Base-by-base conservation (phyloP, 2,797 vertebrate species). In the Synaphobranchus kaupii region DNA sequence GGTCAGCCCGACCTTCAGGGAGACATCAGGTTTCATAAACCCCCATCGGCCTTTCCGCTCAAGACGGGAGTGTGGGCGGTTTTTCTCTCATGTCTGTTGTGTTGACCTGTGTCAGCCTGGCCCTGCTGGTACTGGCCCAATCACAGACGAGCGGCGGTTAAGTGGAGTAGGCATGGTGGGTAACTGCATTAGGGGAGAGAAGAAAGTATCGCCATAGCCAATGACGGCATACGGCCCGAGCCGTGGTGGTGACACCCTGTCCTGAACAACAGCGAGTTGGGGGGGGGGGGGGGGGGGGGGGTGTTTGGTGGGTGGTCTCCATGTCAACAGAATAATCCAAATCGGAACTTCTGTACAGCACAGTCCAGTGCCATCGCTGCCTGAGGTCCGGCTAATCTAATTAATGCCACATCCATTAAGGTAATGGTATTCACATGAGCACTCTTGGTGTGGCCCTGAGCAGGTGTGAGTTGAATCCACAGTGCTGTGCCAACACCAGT, bases 351-450 rank as follows among this genome's bases (percentile, higher is more conserved):
- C 60, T 87, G 87, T 84, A 89, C 89, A 89, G 86, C 88, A 15
- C 66, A 31, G 66, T 85, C 81, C 58, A 88, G 85, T 50, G 84
- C 63, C 84, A 84, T 86, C 73, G 82, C 86, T 12, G 52, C 47
- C 84, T 88, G 87, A 89, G 89, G 83, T 87, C 71, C 68, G 84
- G 89, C 85, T 89, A 89, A 91, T 89, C 89, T 88, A 85, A 48
- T 83, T 81, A 87, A 88, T 84, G 86, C 63, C 76, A 66, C 50
- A 84, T 83, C 81, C 73, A 90, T 90, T 89, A 84, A 86, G 87
- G 44, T 90, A 89, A 87, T 71, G 63, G 84, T 50, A 82, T 86
- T 90, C 84, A 80, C 81, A 73, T 58, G 87, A 86, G 89, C 44
- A 34, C 48, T 52, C 84, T 83, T 71, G 54, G 8, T 13, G n/a